These are phyloP conservation scores for Phocoena phocoena DNA, from an alignment of 2,113 vertebrate genomes.

Conservation along the genomic window DNA sequence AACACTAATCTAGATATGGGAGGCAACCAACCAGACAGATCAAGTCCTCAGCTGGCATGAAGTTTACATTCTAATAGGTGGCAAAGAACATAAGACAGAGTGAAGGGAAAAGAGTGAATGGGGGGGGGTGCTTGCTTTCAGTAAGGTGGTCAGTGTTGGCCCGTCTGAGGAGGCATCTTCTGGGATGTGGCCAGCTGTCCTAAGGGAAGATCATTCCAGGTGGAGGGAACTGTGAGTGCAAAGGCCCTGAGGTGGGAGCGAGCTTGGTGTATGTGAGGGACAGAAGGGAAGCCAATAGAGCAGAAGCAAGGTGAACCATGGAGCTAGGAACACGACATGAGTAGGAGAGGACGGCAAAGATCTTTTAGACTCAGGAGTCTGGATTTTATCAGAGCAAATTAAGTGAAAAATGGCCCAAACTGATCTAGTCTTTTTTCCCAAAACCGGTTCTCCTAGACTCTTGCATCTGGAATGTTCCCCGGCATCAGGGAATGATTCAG, in stretches of 20 bases:
- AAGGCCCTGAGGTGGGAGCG: background rate
- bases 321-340: accelerated
- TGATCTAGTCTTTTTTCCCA: background rate
- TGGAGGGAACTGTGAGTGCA: background rate
- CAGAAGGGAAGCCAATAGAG: background rate
- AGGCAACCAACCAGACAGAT: background rate
- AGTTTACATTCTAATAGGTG: background rate
- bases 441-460: background rate
- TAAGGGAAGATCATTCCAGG: background rate
- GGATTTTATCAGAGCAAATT: background rate
- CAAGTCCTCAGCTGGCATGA: background rate
- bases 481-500: background rate
- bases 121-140: background rate
- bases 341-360: background rate
- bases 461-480: background rate
- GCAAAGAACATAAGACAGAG: background rate
- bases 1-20: background rate
- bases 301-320: too few species aligned
- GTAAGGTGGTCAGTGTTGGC: background rate
- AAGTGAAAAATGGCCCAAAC: background rate
- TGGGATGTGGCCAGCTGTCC: background rate
- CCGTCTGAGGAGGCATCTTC: background rate
- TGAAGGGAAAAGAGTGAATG: background rate
- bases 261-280: background rate
- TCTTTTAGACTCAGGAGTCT: background rate